Conservation (phyloP, 1,140 invertebrate genomes). For the Microplitis mediator region DNA sequence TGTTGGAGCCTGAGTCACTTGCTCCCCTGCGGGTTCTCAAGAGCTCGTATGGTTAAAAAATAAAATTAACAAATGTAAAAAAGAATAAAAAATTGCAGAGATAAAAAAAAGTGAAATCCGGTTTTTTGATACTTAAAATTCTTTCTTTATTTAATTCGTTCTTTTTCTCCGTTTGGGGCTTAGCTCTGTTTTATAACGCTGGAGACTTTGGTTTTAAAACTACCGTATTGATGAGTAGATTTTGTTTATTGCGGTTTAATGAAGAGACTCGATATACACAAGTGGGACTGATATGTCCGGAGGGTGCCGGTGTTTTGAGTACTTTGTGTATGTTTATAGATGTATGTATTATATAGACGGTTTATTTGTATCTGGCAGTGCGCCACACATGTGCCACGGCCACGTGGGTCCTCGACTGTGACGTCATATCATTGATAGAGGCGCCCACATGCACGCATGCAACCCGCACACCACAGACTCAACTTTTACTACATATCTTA, state of each 20-base stretch:
- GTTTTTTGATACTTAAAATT: not conserved
- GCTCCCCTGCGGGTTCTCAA: slow-evolving; percentile 26
- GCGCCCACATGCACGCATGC: slow-evolving; percentile 41
- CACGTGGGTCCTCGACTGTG: slow-evolving; percentile 26
- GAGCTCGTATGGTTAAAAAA: not conserved
- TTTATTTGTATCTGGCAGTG: slow-evolving; percentile 20
- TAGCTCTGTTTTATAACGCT: not conserved
- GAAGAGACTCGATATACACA: slow-evolving; percentile 29
- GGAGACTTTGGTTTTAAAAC: no score
- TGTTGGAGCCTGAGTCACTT: slow-evolving; percentile 31
- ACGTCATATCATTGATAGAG: slow-evolving; percentile 48
- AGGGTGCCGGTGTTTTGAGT: no score
- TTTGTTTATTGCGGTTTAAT: no score
- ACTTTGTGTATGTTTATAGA: slow-evolving; percentile 20
- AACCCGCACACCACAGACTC: slow-evolving; percentile 8
- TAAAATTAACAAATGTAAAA: not conserved
- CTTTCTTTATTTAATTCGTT: not conserved
- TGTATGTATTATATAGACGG: not conserved
- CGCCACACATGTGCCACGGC: slow-evolving; percentile 34
- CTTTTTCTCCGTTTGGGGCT: no score
- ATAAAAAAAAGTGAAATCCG: no score
- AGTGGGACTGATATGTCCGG: no score
- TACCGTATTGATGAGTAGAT: no score
- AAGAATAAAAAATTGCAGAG: not conserved
- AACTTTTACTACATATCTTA: not conserved